These are phyloP conservation scores for Chauna torquata DNA, from an alignment of 2,113 vertebrate species.

Conservation along the genomic window DNA sequence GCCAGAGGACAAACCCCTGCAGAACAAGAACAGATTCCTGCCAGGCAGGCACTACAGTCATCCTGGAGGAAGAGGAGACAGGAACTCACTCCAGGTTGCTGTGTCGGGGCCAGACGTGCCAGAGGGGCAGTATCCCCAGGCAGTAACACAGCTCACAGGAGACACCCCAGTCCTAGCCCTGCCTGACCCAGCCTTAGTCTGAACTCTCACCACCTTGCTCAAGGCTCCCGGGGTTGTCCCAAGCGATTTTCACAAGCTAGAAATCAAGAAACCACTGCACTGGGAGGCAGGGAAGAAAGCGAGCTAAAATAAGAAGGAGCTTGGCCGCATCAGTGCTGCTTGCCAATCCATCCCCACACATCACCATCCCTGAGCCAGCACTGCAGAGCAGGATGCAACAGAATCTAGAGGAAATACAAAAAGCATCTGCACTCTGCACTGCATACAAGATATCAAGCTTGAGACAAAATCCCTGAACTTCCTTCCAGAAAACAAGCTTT, in stretches of 20 bases:
- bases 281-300: background rate
- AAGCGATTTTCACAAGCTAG: background rate
- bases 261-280: background rate
- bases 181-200: background rate
- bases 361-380: background rate
- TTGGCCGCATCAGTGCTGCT: too few species aligned
- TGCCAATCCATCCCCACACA: background rate
- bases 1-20: background rate
- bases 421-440: too few species aligned
- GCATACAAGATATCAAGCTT: background rate
- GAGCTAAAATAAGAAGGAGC: background rate
- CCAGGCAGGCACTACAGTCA: background rate
- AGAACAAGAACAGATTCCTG: background rate
- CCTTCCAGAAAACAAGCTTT: background rate
- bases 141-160: background rate
- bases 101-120: background rate
- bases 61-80: background rate
- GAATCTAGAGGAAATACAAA: background rate
- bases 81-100: background rate
- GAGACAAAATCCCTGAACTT: background rate
- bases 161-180: background rate
- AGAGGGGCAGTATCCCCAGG: background rate
- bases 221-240: background rate
- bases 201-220: background rate
- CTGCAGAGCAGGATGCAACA: too few species aligned